Conservation (phyloP, 2,888 invertebrate genomes). For the Drosophila robusta region DNA sequence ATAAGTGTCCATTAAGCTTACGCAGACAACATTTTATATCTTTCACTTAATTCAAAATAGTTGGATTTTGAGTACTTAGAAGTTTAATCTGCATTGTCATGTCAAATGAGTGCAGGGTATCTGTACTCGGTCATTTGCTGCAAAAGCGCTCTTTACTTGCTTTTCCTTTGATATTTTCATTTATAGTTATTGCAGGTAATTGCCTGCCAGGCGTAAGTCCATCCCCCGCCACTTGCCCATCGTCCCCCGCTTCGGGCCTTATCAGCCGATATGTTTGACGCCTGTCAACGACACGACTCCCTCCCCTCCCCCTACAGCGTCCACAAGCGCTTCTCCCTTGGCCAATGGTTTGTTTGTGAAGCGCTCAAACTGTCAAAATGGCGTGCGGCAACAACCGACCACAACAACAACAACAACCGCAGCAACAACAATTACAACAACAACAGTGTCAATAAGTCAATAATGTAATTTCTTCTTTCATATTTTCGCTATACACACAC, state of each 20-base stretch:
- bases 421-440: constrained; percentile 9
- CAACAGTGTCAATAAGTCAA: constrained; percentile 66
- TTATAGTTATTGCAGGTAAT: constrained; percentile 48
- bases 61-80: too few species aligned
- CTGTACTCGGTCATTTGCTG: not conserved
- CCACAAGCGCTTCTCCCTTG: not conserved
- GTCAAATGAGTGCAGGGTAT: not conserved
- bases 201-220: constrained; percentile 30
- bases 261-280: constrained; percentile 43
- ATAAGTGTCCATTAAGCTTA: too few species aligned
- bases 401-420: constrained; percentile 44
- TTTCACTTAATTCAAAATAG: too few species aligned
- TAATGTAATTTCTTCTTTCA: constrained; percentile 74
- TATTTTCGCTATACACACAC: constrained; percentile 42
- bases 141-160: constrained; percentile 13
- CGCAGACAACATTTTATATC: too few species aligned
- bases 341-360: constrained; percentile 63
- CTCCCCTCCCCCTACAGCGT: not conserved
- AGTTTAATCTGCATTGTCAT: too few species aligned
- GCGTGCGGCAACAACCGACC: constrained; percentile 54
- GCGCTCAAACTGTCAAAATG: constrained; percentile 74
- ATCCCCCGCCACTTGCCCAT: not conserved
- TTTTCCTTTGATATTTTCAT: constrained; percentile 26
- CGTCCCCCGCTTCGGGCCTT: not conserved
- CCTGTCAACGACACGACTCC: constrained; percentile 61